Base-by-base conservation (phyloP, 2,888 invertebrate genomes). In the Magallana nippona region DNA sequence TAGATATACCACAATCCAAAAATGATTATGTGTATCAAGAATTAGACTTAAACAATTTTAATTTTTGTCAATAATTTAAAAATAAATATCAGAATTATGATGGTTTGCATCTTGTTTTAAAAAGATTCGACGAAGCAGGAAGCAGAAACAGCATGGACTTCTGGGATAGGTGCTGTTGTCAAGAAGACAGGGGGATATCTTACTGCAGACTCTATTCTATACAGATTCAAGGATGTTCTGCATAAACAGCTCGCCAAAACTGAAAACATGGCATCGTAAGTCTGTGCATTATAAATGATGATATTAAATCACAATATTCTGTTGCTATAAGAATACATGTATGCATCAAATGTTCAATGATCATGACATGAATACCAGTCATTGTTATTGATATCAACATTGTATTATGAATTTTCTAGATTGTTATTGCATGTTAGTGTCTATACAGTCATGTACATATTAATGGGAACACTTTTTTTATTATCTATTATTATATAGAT, bases 181-280 rank as follows among this genome's bases (percentile, higher is more conserved):
- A 78, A 84, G 58, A 88, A 88, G 60, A 89, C 89, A 22, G 92
- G 92, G 17, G 91, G 88, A 0, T 78, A 87, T 10, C 57, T 92
- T 1, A 84, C 83, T 44, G 87, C 90, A 10, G 84, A 82, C 1
- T 88, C 91, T 10, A 84, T 91, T 62, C 84, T 92, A 15, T n/a
- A 80, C n/a, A 85, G 88, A 79, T 84, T 88, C 15, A 86, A 88
- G 3, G 55, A 60, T 11, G 27, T 88, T 27, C 71, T 89, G 10
- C 82, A 86, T 15, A 80, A 79, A 11, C 78, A 77, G 22, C 17
- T 87, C 13, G 32, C 60, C 1, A 78, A 11, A 32, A 56, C 32
- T 13, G 71, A 58, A 55, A 77, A 27, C 55, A 17, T 71, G 32
- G 55, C 55, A 1, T 27, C 11, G 77, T 77, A 57, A 44, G 71